Evolutionary conservation across 2,888 invertebrate species (phyloP).

Genomic region (Microctonus brassicae): DNA sequence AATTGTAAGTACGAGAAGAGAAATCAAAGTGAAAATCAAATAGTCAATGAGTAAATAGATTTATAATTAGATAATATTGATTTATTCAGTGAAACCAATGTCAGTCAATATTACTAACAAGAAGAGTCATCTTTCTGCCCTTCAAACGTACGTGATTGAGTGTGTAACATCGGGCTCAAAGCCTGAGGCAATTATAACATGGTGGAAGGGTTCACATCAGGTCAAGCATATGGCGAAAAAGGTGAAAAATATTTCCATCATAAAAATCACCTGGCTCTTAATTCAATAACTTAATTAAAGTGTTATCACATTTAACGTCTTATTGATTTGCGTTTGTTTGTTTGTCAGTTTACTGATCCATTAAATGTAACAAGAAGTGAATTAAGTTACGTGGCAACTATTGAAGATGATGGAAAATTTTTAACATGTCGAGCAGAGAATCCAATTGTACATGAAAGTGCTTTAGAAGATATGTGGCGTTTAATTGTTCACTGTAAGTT

Average conservation of each 20-base stretch:
- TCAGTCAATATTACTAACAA: conserved; percentile 86
- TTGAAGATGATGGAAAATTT: conserved; percentile 90
- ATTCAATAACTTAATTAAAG: too few relatives aligned
- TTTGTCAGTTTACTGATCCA: conserved; percentile 73
- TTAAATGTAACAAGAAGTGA: conserved; percentile 85
- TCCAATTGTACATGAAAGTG: conserved; percentile 84
- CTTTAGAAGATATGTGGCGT: conserved; percentile 87
- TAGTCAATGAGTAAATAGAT: neutral
- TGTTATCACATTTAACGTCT: too few relatives aligned
- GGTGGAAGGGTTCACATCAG: conserved; percentile 90
- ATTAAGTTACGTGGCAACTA: conserved; percentile 83
- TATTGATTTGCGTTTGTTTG: neutral
- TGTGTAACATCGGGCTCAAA: conserved; percentile 88
- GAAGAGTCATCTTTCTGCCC: conserved; percentile 85
- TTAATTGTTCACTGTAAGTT: conserved; percentile 89
- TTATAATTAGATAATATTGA: neutral
- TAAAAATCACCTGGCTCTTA: too few relatives aligned
- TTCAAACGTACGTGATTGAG: conserved; percentile 87
- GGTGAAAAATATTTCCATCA: conserved; percentile 72
- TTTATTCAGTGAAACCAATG: conserved; percentile 89
- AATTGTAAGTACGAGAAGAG: conserved; percentile 60
- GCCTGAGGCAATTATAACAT: conserved; percentile 87
- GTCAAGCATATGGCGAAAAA: conserved; percentile 87
- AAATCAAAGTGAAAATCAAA: neutral
- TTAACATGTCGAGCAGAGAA: conserved; percentile 90